Percentiles rank a stretch among this genome's conserved stretches.
These are phyloP conservation scores for Arenaria interpres DNA, from an alignment of 2,113 vertebrate species.

Conservation along the genomic window DNA sequence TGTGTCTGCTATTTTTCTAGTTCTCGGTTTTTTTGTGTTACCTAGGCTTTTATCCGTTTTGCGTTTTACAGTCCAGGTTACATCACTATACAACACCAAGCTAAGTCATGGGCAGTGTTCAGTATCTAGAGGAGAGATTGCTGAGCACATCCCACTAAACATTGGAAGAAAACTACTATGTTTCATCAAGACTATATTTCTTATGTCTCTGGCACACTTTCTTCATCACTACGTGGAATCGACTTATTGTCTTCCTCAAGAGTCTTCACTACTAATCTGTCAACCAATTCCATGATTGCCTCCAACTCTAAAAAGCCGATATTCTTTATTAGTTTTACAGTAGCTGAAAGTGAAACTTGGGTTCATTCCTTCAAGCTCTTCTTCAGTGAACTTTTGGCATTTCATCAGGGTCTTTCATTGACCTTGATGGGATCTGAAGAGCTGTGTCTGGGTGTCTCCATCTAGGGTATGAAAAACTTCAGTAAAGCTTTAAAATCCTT, in stretches of 20 bases:
- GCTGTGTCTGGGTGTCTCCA: neutral
- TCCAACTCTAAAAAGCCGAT: neutral
- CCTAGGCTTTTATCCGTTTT: neutral
- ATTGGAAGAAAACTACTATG: neutral
- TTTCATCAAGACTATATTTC: neutral
- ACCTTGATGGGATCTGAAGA: neutral
- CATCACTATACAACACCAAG: neutral
- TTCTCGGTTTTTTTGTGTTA: neutral
- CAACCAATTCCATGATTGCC: neutral
- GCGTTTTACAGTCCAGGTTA: neutral
- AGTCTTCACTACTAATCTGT: neutral
- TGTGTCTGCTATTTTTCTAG: neutral
- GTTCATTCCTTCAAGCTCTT: neutral
- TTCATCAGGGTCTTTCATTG: neutral
- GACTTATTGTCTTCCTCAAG: neutral
- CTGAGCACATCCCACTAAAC: neutral
- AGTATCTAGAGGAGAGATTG: neutral
- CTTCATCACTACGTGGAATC: neutral
- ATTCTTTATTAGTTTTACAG: neutral
- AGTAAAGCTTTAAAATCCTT: conserved; percentile 23
- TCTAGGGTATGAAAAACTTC: conserved; percentile 21
- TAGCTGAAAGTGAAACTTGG: neutral
- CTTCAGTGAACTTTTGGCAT: neutral
- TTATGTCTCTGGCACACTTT: neutral
- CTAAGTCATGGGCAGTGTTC: neutral